These are phyloP conservation scores for Lateolabrax maculatus DNA, from an alignment of 2,797 vertebrate genomes.

Conservation along the genomic window DNA sequence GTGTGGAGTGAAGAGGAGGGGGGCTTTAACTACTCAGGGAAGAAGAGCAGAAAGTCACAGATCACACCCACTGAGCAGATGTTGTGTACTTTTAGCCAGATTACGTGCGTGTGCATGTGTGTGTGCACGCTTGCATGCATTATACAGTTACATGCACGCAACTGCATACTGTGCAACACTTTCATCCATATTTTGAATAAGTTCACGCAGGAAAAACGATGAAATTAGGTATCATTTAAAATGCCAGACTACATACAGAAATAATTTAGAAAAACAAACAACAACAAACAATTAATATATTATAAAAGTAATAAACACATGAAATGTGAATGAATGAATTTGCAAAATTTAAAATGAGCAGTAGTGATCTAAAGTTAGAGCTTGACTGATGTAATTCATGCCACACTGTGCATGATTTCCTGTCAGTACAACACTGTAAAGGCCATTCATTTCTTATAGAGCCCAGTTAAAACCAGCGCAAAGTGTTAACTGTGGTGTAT, in stretches of 20 bases:
- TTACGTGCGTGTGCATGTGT: conserved; percentile 23
- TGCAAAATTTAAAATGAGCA: neutral
- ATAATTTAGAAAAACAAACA: too few relatives aligned
- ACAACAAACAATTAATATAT: neutral
- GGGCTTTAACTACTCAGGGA: conserved; percentile 31
- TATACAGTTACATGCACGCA: neutral
- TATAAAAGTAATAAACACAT: neutral
- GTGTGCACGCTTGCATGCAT: conserved; percentile 14
- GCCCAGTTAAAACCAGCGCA: neutral
- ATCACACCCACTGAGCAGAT: conserved; percentile 68
- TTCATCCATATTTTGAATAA: neutral
- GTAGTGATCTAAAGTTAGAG: neutral
- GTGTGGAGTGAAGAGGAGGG: conserved; percentile 18
- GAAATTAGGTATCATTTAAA: neutral
- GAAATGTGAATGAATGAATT: neutral
- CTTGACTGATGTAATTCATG: neutral
- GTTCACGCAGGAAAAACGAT: neutral
- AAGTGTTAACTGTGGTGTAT: neutral
- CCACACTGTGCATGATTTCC: neutral
- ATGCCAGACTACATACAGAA: neutral
- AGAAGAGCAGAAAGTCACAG: conserved; percentile 54
- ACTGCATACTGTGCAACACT: neutral
- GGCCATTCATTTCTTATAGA: neutral
- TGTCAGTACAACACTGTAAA: neutral
- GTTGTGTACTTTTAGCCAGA: conserved; percentile 56